A percentile compares a stretch with the other conserved stretches of the same genome.
phyloP scores from a whole-genome alignment of 1,140 invertebrate genomes.

The Nylanderia fulva region DNA sequence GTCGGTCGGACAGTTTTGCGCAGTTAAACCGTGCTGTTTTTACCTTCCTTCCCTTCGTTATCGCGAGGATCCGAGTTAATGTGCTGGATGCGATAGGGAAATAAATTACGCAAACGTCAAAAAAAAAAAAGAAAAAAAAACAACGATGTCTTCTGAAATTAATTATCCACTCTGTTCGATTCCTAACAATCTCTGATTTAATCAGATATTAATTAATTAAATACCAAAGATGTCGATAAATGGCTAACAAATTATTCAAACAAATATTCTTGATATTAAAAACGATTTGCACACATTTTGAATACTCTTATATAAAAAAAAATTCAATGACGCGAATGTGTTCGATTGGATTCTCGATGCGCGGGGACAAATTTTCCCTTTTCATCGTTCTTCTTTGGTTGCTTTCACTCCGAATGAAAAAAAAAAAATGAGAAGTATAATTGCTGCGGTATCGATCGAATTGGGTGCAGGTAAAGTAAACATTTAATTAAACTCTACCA shows the following conservation, averaged over 20 bases:
- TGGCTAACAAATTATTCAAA: neutral
- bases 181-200: slow-evolving; percentile 2
- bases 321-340: slow-evolving; percentile 11
- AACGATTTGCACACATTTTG: neutral
- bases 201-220: slow-evolving; percentile 49
- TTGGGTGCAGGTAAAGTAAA: slow-evolving; percentile 71
- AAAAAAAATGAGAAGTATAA: slow-evolving; percentile 55
- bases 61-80: slow-evolving; percentile 50
- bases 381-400: slow-evolving; percentile 29
- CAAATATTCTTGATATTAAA: neutral
- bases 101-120: slow-evolving; percentile 30
- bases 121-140: slow-evolving; percentile 28
- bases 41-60: slow-evolving; percentile 25
- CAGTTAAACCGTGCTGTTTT: slow-evolving; percentile 35
- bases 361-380: slow-evolving; percentile 45
- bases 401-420: slow-evolving; percentile 41
- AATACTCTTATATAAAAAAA: slow-evolving; percentile 9
- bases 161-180: slow-evolving; percentile 35
- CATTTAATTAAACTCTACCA: slow-evolving; percentile 80
- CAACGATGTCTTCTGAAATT: slow-evolving; percentile 7
- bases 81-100: slow-evolving; percentile 20
- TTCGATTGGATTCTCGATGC: neutral
- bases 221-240: neutral
- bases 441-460: slow-evolving; percentile 62
- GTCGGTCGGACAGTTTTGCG: neutral